phyloP scores from a whole-genome alignment of 2,888 invertebrate genomes.

The Ophioninae sp. region DNA sequence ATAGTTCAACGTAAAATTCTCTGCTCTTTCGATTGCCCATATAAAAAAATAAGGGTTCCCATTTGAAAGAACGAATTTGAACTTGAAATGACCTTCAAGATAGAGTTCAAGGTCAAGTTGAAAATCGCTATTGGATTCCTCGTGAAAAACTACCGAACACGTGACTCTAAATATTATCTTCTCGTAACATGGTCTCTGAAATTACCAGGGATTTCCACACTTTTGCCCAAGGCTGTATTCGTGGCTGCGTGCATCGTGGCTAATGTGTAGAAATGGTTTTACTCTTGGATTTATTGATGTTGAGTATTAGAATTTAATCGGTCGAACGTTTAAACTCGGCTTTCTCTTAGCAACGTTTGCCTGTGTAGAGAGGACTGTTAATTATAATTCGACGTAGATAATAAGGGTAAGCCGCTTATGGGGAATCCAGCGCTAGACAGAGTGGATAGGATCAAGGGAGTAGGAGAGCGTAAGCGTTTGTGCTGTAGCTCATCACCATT shows the following conservation, averaged over 20 bases:
- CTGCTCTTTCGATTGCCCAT: no score
- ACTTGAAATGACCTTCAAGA: no score
- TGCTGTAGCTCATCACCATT: conserved; percentile 42
- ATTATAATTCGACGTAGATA: conserved; percentile 76
- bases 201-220: no score
- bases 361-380: conserved; percentile 67
- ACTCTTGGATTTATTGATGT: conserved; percentile 59
- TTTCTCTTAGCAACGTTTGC: conserved; percentile 44
- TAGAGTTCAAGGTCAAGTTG: no score
- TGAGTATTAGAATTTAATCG: conserved; percentile 55
- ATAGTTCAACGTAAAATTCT: no score
- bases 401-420: conserved; percentile 76
- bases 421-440: conserved; percentile 65
- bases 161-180: no score
- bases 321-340: conserved; percentile 40
- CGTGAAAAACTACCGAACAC: no score
- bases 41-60: no score
- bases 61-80: no score
- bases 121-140: no score
- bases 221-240: not conserved
- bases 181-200: no score
- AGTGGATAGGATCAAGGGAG: conserved; percentile 29
- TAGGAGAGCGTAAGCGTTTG: conserved; percentile 40
- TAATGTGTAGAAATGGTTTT: conserved; percentile 51
- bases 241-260: not conserved